Percentiles rank a stretch among this genome's conserved stretches.
These are phyloP conservation scores for Chanos chanos DNA, from an alignment of 2,797 vertebrate species.

Conservation along the genomic window DNA sequence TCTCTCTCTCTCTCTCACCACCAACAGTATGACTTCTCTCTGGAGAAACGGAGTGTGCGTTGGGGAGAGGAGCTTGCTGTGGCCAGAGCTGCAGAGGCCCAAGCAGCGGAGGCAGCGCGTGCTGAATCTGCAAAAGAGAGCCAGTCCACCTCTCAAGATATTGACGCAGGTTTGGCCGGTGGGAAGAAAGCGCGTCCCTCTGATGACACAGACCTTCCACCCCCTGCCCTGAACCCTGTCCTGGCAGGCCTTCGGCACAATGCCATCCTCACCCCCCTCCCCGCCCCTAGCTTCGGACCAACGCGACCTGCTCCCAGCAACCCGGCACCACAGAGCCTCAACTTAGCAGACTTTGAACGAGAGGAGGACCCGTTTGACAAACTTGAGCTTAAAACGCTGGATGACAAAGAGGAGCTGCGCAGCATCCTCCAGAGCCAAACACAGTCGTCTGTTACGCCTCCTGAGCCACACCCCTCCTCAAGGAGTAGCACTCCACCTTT, in stretches of 20 bases:
- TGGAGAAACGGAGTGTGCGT: conserved; percentile 84
- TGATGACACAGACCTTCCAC: conserved; percentile 69
- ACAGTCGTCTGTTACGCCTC: conserved; percentile 47
- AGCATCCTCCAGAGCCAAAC: conserved; percentile 88
- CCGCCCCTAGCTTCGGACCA: conserved; percentile 79
- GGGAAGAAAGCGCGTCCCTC: conserved; percentile 52
- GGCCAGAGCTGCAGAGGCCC: conserved; percentile 77
- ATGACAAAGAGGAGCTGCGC: conserved; percentile 92
- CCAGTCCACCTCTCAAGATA: conserved; percentile 60
- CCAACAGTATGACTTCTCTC: conserved; percentile 90
- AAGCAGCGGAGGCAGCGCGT: conserved; percentile 70
- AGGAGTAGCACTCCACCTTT: conserved; percentile 65
- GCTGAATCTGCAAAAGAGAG: conserved; percentile 66
- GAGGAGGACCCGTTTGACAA: conserved; percentile 98
- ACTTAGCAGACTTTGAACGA: conserved; percentile 95
- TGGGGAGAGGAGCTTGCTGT: conserved; percentile 87
- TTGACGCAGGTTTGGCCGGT: conserved; percentile 44
- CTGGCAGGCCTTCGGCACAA: conserved; percentile 88
- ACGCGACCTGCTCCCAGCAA: conserved; percentile 72
- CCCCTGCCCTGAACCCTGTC: conserved; percentile 88
- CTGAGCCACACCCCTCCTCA: conserved; percentile 51
- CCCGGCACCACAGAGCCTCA: conserved; percentile 81
- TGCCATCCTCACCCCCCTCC: conserved; percentile 89
- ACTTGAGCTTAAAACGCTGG: conserved; percentile 91
- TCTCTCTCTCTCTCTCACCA: conserved; percentile 25